phyloP scores from a whole-genome alignment of 2,113 vertebrate species.

The Choloepus hoffmanni region DNA sequence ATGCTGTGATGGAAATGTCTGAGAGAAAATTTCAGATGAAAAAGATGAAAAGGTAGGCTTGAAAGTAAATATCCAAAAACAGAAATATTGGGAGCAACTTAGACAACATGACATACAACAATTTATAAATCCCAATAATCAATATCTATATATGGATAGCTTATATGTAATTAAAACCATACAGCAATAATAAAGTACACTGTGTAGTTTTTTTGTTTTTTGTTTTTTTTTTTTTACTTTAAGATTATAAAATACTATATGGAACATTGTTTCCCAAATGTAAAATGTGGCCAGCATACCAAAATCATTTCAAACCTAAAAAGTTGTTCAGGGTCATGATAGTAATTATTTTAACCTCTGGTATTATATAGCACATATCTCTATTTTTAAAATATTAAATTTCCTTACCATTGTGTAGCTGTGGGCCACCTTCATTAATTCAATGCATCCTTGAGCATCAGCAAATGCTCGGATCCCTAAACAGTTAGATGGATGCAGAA shows the following conservation, averaged over 20 bases:
- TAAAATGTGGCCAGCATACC: background rate
- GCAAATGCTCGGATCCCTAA: constrained; percentile 90
- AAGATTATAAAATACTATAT: background rate
- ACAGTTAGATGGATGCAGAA: constrained; percentile 90
- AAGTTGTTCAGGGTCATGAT: background rate
- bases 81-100: background rate
- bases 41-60: background rate
- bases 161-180: background rate
- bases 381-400: background rate
- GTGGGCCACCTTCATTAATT: constrained; percentile 91
- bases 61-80: background rate
- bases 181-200: background rate
- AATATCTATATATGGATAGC: background rate
- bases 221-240: background rate
- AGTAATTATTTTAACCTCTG: background rate
- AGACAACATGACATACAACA: background rate
- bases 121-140: background rate
- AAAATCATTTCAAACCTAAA: background rate
- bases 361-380: background rate
- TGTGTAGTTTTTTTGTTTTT: background rate
- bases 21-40: background rate
- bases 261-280: background rate
- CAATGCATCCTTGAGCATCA: constrained; percentile 90
- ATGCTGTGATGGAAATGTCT: background rate
- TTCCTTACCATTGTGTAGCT: constrained; percentile 91